Evolutionary conservation across 92 coral and sea anemone genomes (phyloP).

Genomic region (Epizoanthus ramosus): DNA sequence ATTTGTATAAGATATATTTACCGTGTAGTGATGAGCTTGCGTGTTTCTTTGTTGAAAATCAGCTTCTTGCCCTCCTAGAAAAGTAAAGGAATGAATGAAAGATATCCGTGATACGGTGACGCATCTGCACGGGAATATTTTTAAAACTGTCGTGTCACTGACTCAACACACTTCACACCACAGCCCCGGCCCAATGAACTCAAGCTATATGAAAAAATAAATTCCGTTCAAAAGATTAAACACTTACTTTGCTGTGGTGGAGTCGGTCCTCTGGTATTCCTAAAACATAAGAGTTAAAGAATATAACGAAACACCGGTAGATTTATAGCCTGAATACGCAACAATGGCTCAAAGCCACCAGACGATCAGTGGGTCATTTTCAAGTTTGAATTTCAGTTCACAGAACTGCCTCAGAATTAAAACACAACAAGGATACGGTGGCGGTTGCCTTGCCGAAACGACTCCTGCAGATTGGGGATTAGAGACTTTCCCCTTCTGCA

Average conservation of each 20-base stretch:
- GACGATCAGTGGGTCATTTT: constrained; percentile 26
- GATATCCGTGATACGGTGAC: constrained; percentile 32
- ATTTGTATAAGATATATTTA: not conserved
- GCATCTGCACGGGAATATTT: constrained; percentile 35
- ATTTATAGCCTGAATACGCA: constrained; percentile 48
- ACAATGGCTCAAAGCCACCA: constrained; percentile 48
- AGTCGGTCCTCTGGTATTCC: constrained; percentile 78
- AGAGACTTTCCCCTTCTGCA: constrained; percentile 95
- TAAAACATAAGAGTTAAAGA: constrained; percentile 67
- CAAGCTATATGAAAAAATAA: constrained; percentile 10
- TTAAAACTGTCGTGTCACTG: constrained; percentile 25
- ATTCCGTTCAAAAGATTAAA: constrained; percentile 28
- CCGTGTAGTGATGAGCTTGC: not conserved
- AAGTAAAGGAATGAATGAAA: constrained; percentile 44
- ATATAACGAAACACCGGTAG: constrained; percentile 63
- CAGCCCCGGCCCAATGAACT: constrained; percentile 34
- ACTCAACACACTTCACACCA: constrained; percentile 46
- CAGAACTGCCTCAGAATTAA: not conserved
- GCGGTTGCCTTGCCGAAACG: constrained; percentile 60
- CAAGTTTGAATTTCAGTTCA: not conserved
- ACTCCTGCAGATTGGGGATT: constrained; percentile 79
- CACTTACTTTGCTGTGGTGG: constrained; percentile 84
- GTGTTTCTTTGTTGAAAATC: constrained; percentile 31
- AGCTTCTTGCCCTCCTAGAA: constrained; percentile 27
- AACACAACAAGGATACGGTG: constrained; percentile 73